Percentiles rank a stretch among this genome's conserved stretches.
Evolutionary conservation across 2,888 invertebrate species (phyloP).

Genomic region (Acanthosoma haemorrhoidale): DNA sequence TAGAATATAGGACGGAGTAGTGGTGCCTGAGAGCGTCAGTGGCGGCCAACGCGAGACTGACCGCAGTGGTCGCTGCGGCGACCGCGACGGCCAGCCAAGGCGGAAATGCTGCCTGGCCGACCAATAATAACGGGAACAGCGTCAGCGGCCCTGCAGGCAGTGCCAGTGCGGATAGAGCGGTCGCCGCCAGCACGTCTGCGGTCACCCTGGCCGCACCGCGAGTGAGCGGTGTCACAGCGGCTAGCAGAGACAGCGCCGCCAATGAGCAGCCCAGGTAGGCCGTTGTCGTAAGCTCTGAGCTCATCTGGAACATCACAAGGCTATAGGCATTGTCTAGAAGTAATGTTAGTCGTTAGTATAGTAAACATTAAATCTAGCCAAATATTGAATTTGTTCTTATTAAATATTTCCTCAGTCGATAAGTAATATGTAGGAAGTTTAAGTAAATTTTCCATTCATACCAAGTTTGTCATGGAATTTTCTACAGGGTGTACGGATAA

Average conservation of each 20-base stretch:
- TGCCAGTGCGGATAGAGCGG: not conserved
- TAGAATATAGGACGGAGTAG: not conserved
- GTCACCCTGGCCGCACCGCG: not conserved
- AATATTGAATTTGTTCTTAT: too few relatives aligned
- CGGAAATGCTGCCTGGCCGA: conserved; percentile 41
- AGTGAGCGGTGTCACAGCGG: not conserved
- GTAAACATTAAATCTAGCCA: too few relatives aligned
- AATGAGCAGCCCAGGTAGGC: conserved; percentile 9
- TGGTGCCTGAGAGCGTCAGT: not conserved
- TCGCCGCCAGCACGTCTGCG: not conserved
- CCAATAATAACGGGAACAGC: not conserved
- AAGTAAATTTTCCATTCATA: too few relatives aligned
- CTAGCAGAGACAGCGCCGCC: not conserved
- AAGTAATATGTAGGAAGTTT: too few relatives aligned
- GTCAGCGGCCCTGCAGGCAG: conserved; percentile 9
- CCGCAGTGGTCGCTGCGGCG: not conserved
- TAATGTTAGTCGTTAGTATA: too few relatives aligned
- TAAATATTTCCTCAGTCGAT: too few relatives aligned
- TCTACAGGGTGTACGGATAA: too few relatives aligned
- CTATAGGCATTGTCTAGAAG: not conserved
- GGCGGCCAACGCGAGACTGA: not conserved
- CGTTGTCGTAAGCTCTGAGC: not conserved
- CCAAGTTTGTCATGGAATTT: too few relatives aligned
- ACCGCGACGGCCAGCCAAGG: conserved; percentile 37
- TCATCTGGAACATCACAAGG: not conserved